phyloP scores from a whole-genome alignment of 1,140 invertebrate genomes.

The Drosophila pectinifera region DNA sequence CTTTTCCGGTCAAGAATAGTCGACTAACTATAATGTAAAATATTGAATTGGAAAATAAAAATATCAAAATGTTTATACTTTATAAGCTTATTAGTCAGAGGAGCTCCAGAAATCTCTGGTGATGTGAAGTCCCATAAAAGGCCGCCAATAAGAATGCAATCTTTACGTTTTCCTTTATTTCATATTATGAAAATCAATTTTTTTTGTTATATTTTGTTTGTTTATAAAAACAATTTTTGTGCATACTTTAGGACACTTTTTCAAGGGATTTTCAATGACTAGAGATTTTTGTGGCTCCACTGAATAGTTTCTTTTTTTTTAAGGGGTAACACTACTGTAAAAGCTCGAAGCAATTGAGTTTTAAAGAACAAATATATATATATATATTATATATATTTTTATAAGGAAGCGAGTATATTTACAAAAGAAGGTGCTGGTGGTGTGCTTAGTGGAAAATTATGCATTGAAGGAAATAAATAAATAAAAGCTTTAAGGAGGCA shows the following conservation, averaged over 20 bases:
- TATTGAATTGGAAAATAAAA: conserved; percentile 20
- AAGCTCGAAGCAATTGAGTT: not conserved
- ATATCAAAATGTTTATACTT: conserved; percentile 14
- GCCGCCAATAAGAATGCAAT: conserved; percentile 6
- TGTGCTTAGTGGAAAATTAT: not conserved
- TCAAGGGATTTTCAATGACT: not conserved
- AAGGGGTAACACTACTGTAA: conserved; percentile 17
- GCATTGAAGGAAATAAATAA: too few species aligned
- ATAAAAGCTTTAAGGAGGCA: not conserved
- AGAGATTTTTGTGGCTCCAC: conserved; percentile 9
- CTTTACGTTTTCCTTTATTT: not conserved
- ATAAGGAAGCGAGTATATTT: not conserved
- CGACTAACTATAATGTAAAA: conserved; percentile 14
- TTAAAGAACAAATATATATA: too few species aligned
- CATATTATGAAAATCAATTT: too few species aligned
- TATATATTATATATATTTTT: not conserved
- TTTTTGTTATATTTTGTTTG: too few species aligned
- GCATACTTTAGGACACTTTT: conserved; percentile 7
- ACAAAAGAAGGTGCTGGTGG: not conserved
- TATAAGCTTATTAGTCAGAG: conserved; percentile 1
- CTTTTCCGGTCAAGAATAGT: not conserved
- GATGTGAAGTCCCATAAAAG: conserved; percentile 8
- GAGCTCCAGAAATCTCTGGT: conserved; percentile 3
- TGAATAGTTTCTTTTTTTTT: conserved; percentile 11
- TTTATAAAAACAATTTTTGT: not conserved